Evolutionary conservation across 2,888 invertebrate genomes (phyloP).

Genomic region (Rhopalosiphum nymphaeae): DNA sequence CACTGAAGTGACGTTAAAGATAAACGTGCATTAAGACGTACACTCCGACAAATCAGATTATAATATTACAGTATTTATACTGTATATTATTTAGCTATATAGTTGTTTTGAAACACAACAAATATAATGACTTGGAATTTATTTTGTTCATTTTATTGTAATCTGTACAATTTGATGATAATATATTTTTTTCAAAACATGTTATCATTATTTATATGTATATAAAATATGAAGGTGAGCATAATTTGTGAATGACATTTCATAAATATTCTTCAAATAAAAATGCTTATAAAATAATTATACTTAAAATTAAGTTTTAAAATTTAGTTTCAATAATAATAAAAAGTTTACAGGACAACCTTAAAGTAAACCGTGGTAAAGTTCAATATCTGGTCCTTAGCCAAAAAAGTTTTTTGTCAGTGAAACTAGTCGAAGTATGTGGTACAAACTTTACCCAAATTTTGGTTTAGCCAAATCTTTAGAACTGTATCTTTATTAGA

Average conservation of each 20-base stretch:
- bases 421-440: neutral
- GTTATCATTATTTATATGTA: no score
- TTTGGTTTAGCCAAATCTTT: neutral
- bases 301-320: neutral
- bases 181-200: neutral
- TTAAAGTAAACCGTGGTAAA: neutral
- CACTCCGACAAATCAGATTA: neutral
- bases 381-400: neutral
- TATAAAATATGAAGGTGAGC: no score
- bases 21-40: neutral
- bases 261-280: neutral
- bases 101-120: neutral
- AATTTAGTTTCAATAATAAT: neutral
- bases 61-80: neutral
- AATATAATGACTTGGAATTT: neutral
- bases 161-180: neutral
- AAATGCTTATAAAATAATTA: neutral
- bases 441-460: slow-evolving; percentile 1
- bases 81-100: neutral
- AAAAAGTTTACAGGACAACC: neutral
- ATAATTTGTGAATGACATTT: no score
- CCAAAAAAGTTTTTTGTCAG: slow-evolving; percentile 18
- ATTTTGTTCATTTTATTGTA: neutral
- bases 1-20: neutral
- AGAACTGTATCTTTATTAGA: neutral